phyloP scores from a whole-genome alignment of 2,113 vertebrate genomes.

The Protobothrops flavoviridis region DNA sequence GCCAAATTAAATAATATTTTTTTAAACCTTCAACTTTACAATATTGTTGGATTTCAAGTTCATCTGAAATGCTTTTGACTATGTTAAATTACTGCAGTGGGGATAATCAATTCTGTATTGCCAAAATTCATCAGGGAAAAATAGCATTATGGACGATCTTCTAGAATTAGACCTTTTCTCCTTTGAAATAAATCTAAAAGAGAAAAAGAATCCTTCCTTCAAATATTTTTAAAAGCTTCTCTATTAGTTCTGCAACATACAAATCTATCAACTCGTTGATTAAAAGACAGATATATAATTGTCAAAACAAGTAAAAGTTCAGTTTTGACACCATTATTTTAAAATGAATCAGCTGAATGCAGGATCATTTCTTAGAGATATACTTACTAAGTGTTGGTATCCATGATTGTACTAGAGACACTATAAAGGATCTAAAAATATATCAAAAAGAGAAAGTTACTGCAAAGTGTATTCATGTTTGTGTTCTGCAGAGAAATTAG shows the following conservation, averaged over 20 bases:
- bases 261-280: neutral
- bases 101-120: neutral
- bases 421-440: constrained; percentile 55
- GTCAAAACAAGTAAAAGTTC: neutral
- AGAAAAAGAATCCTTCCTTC: neutral
- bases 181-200: neutral
- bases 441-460: constrained; percentile 2
- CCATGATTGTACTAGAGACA: constrained; percentile 49
- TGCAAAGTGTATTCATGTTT: neutral
- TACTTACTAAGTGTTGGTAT: constrained; percentile 69
- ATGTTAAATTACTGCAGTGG: neutral
- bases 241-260: neutral
- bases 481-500: neutral
- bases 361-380: neutral
- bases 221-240: neutral
- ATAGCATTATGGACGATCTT: neutral
- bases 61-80: neutral
- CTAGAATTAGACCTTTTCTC: neutral
- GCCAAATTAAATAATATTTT: neutral
- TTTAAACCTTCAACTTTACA: neutral
- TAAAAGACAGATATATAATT: neutral
- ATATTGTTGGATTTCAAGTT: neutral
- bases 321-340: neutral
- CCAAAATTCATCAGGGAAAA: neutral
- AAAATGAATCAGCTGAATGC: neutral